Evolutionary conservation across 2,888 invertebrate species (phyloP).

Genomic region (Cremastobaeus sp.): DNA sequence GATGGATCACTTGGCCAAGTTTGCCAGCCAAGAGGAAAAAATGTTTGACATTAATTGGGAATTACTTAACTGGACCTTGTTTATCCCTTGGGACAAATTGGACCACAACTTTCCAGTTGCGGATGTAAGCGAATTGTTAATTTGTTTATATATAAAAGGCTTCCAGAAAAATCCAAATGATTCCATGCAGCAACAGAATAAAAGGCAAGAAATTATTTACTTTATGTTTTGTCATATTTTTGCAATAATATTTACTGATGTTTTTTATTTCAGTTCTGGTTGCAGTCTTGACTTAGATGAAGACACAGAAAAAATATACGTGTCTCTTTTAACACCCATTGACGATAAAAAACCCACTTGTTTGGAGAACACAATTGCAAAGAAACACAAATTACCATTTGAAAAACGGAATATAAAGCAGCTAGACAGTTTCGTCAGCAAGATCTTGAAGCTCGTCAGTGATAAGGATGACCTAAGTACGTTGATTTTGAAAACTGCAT

Average conservation of each 20-base stretch:
- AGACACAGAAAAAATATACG: slow-evolving; percentile 66
- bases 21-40: slow-evolving; percentile 37
- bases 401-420: slow-evolving; percentile 11
- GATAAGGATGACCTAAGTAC: slow-evolving; percentile 34
- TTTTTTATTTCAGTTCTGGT: slow-evolving; percentile 36
- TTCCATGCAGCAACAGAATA: too few relatives aligned
- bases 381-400: slow-evolving; percentile 35
- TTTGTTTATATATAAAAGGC: slow-evolving; percentile 66
- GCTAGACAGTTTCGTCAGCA: slow-evolving; percentile 15
- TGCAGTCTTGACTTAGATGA: slow-evolving; percentile 44
- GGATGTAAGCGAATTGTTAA: slow-evolving; percentile 67
- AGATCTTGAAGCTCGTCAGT: slow-evolving; percentile 15
- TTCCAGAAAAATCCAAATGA: slow-evolving; percentile 54
- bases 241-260: too few relatives aligned
- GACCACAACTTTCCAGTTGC: slow-evolving; percentile 61
- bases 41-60: slow-evolving; percentile 64
- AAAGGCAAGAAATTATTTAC: too few relatives aligned
- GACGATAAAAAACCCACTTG: neutral
- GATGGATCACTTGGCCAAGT: slow-evolving; percentile 29
- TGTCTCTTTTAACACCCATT: slow-evolving; percentile 59
- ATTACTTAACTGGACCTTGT: slow-evolving; percentile 71
- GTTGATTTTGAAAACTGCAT: slow-evolving; percentile 49
- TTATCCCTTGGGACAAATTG: slow-evolving; percentile 63
- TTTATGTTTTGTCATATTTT: too few relatives aligned
- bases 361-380: neutral